Percentiles rank a stretch among this genome's conserved stretches.
Evolutionary conservation across 2,113 vertebrate species (phyloP).

Genomic region (Onychorhynchus coronatus): DNA sequence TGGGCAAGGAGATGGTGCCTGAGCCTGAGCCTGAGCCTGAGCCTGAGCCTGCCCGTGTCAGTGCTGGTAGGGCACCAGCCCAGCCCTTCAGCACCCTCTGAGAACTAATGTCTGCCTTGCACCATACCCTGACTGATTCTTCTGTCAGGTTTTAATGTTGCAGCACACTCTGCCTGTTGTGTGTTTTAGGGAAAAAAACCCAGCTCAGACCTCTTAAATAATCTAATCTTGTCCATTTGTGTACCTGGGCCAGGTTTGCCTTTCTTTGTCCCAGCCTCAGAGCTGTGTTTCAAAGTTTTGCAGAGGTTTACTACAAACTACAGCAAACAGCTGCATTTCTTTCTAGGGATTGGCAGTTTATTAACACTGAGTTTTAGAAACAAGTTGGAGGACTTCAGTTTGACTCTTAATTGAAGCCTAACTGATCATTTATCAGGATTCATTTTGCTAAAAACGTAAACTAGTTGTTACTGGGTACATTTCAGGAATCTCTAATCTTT

Average conservation of each 20-base stretch:
- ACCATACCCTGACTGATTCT: neutral
- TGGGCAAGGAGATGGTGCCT: neutral
- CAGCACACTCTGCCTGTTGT: neutral
- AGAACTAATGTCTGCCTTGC: neutral
- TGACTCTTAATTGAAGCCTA: constrained; percentile 17
- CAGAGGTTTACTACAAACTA: neutral
- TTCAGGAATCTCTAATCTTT: constrained; percentile 53
- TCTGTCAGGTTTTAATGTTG: neutral
- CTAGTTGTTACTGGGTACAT: constrained; percentile 29
- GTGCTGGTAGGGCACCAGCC: neutral
- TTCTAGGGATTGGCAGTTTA: neutral
- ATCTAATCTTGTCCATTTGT: neutral
- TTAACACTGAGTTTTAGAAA: neutral
- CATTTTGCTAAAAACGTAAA: constrained; percentile 41
- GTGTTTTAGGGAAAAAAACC: neutral
- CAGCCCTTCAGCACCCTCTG: neutral
- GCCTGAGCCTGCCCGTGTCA: neutral
- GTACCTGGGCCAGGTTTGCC: neutral
- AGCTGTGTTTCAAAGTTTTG: neutral
- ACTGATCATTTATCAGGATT: neutral
- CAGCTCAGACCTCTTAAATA: neutral
- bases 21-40: neutral
- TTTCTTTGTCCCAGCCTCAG: neutral
- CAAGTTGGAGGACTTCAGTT: neutral
- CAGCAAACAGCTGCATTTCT: neutral